Evolutionary conservation across 1,140 invertebrate genomes (phyloP).

Genomic region (Asobara japonica): DNA sequence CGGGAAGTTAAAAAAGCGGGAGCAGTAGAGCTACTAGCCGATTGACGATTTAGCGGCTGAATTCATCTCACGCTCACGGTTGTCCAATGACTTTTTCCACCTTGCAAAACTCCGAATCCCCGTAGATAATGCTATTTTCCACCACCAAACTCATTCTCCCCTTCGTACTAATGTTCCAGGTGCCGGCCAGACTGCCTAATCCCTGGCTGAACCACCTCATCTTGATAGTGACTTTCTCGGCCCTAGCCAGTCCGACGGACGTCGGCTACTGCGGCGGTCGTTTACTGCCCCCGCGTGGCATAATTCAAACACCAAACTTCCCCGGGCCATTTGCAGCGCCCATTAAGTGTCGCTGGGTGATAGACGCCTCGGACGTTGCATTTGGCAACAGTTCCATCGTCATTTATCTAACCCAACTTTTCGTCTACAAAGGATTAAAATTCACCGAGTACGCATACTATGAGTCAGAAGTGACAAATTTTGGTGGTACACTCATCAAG

Average conservation of each 20-base stretch:
- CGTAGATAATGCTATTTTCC: background rate
- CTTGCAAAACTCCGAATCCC: no score
- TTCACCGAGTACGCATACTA: constrained; percentile 87
- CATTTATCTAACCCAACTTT: constrained; percentile 88
- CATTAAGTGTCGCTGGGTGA: constrained; percentile 86
- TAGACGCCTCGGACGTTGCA: constrained; percentile 75
- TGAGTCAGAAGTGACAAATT: constrained; percentile 74
- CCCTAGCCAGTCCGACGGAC: background rate
- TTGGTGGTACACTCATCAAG: constrained; percentile 70
- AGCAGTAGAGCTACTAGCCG: no score
- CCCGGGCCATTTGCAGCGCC: constrained; percentile 82
- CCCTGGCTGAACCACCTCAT: background rate
- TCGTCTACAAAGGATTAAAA: constrained; percentile 80
- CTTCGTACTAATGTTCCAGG: background rate
- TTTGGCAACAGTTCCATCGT: constrained; percentile 73
- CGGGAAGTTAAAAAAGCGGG: no score
- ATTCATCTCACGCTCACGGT: no score
- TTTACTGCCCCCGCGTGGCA: constrained; percentile 71
- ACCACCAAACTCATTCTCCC: no score
- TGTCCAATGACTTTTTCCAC: no score
- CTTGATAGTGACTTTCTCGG: background rate
- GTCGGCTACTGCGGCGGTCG: constrained; percentile 70
- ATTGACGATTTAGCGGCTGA: no score
- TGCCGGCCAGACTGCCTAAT: background rate
- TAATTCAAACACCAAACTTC: constrained; percentile 85